Evolutionary conservation across 2,797 vertebrate genomes (phyloP), one percentile per base, ranked within the genome.

Genomic region (Amphiprion clarkii): DNA sequence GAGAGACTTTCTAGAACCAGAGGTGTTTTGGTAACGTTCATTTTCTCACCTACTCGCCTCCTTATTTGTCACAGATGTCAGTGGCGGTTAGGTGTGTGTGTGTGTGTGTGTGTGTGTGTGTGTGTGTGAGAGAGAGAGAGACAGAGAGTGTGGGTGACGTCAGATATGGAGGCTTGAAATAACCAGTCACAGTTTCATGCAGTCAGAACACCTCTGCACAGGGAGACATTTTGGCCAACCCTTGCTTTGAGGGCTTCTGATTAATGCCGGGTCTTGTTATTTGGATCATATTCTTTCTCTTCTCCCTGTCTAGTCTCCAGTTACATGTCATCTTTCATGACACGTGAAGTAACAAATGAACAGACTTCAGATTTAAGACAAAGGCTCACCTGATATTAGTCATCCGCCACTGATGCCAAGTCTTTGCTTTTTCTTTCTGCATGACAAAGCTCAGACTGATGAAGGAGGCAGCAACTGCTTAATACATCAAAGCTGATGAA

Each of bases 31-130:
- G 54, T 19, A 33, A 9, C 14, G 33, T 49, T 64, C 29, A 49
- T 63, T n/a, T 48, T 33, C 29, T 49, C 60, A 31, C 42, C 60
- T 49, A 19, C n/a, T 11, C 29, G 36, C 56, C 57, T 59, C 57
- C 29, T 56, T 31, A 6, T 58, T 14, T 58, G 19, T 58, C 56
- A 40, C 56, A 23, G 17, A 40, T 23, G n/a, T n/a, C 56, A 40
- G 56, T 23, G 44, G n/a, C 40, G 58, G 14, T 44, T 6, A 31
- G 23, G 19, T 46, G 19, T 46, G 9, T 48, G 12, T 31, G 19
- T 23, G 11, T 19, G 5, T 19, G 52, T 19, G 17, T 3, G 10
- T 36, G 46, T 39, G 48, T 25, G 48, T 64, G 29, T 19, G 29
- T 31, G 17, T 6, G 11, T 51, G 48, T 39, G 62, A 12, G 51